phyloP scores from a whole-genome alignment of 2,113 vertebrate species.

The Otus sunia region DNA sequence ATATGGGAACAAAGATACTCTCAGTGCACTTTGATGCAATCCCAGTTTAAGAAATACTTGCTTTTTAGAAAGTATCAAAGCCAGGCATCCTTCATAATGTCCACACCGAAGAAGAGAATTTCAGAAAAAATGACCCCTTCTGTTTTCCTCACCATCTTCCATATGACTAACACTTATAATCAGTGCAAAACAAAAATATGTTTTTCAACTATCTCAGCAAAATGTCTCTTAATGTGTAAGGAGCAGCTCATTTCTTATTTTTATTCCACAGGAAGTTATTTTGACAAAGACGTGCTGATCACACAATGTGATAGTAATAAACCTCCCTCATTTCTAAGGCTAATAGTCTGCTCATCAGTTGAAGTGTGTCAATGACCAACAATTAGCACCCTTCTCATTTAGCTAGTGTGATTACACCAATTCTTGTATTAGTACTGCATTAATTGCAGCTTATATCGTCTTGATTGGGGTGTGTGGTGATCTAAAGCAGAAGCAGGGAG shows the following conservation, averaged over 20 bases:
- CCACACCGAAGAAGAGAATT: neutral
- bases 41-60: neutral
- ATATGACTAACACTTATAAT: neutral
- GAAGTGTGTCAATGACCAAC: neutral
- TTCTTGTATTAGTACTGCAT: neutral
- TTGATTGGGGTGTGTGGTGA: neutral
- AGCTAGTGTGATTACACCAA: neutral
- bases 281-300: neutral
- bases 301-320: neutral
- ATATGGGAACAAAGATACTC: neutral
- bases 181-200: neutral
- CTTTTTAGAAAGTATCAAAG: neutral
- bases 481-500: neutral
- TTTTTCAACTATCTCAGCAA: neutral
- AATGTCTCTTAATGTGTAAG: neutral
- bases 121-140: neutral
- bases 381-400: neutral
- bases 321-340: neutral
- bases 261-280: neutral
- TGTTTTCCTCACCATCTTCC: neutral
- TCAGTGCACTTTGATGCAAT: neutral
- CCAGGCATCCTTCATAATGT: neutral
- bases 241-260: neutral
- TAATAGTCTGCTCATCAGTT: neutral
- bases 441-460: neutral